These are phyloP conservation scores for Euglossa dilemma DNA, from an alignment of 1,140 invertebrate genomes.

Conservation along the genomic window DNA sequence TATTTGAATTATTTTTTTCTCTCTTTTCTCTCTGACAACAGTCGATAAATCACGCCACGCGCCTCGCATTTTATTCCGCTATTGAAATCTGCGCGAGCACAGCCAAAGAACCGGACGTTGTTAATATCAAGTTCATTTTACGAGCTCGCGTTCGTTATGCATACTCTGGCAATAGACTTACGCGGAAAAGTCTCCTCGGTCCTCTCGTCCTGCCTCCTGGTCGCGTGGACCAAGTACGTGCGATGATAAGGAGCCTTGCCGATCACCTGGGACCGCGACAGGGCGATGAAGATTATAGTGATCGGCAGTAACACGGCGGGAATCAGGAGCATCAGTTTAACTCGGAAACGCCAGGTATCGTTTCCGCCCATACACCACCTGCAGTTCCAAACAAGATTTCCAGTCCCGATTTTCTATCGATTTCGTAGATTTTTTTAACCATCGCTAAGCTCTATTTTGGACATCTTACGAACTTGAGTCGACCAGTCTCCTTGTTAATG, in stretches of 20 bases:
- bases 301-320: conserved; percentile 75
- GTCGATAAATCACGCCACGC: conserved; percentile 15
- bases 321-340: conserved; percentile 77
- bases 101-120: conserved; percentile 39
- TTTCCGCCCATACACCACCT: conserved; percentile 78
- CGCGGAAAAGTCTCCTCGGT: conserved; percentile 44
- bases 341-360: conserved; percentile 74
- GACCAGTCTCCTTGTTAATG: conserved; percentile 78
- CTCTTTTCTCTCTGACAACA: too few species aligned
- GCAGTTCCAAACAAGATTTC: not conserved
- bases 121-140: conserved; percentile 36
- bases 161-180: conserved; percentile 44
- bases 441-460: not conserved
- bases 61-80: not conserved
- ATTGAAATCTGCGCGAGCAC: conserved; percentile 2
- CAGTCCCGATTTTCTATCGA: not conserved
- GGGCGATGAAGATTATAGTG: conserved; percentile 75
- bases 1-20: not conserved
- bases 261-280: conserved; percentile 70
- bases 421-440: not conserved
- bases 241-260: conserved; percentile 41
- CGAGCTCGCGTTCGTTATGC: not conserved
- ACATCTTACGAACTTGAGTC: conserved; percentile 73
- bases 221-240: conserved; percentile 41
- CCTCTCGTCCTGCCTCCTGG: conserved; percentile 39